Evolutionary conservation across 2,888 invertebrate species (phyloP).

Genomic region (Sipunculus nudus): DNA sequence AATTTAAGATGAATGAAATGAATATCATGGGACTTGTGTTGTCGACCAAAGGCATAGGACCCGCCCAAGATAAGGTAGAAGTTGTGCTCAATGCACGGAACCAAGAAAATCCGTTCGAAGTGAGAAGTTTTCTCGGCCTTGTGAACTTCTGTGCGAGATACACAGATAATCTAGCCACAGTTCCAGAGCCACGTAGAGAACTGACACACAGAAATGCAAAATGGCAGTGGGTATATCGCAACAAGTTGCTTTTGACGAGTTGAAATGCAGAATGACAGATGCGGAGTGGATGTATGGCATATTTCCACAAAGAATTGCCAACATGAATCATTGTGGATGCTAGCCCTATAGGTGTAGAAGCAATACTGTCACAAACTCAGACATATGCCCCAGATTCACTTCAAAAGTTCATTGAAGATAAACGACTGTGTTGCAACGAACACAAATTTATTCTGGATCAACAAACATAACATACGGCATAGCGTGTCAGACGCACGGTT

Average conservation of each 20-base stretch:
- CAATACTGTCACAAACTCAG: slow-evolving; percentile 25
- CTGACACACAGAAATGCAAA: background rate
- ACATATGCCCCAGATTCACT: slow-evolving; percentile 24
- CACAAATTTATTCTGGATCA: too few species aligned
- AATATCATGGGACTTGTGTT: slow-evolving; percentile 18
- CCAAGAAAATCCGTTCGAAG: slow-evolving; percentile 41
- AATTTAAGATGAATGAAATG: background rate
- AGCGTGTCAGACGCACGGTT: too few species aligned
- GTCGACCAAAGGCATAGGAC: slow-evolving; percentile 1
- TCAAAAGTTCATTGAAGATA: too few species aligned
- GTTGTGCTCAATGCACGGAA: slow-evolving; percentile 34
- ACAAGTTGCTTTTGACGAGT: slow-evolving; percentile 3
- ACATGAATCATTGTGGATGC: slow-evolving; percentile 28
- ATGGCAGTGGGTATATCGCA: background rate
- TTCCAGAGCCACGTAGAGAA: slow-evolving; percentile 1
- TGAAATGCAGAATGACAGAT: background rate
- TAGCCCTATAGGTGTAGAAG: slow-evolving; percentile 26
- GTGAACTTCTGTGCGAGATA: slow-evolving; percentile 19
- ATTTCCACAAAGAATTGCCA: background rate
- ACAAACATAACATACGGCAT: too few species aligned
- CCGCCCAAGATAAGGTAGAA: slow-evolving; percentile 6
- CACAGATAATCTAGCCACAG: background rate
- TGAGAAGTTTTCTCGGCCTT: slow-evolving; percentile 45
- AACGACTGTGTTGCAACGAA: too few species aligned
- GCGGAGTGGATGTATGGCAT: slow-evolving; percentile 3